A percentile compares a stretch with the other conserved stretches of the same genome.
Conservation (phyloP, 2,888 invertebrate species). For the Trachelus iudaicus region DNA sequence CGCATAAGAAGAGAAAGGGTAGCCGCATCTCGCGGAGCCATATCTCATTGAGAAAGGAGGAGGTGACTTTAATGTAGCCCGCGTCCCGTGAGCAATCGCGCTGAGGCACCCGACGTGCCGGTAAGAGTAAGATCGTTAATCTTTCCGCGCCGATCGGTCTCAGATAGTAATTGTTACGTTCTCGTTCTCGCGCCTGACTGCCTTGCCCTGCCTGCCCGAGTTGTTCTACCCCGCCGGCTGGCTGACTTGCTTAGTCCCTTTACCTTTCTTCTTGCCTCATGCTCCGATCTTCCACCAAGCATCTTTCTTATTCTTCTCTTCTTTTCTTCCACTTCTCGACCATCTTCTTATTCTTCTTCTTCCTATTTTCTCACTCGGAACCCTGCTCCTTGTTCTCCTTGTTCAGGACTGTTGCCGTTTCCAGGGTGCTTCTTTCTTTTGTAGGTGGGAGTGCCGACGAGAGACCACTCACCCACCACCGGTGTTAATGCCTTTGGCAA, state of each 20-base stretch:
- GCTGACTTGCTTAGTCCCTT: background rate
- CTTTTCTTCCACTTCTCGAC: slow-evolving; percentile 21
- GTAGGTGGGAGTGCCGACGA: slow-evolving; percentile 22
- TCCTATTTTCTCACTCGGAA: slow-evolving; percentile 16
- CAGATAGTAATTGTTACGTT: slow-evolving; percentile 66
- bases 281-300: background rate
- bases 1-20: slow-evolving; percentile 31
- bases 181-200: slow-evolving; percentile 61
- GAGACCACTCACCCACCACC: slow-evolving; percentile 39
- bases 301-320: slow-evolving; percentile 8
- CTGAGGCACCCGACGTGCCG: slow-evolving; percentile 57
- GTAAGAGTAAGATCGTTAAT: slow-evolving; percentile 65
- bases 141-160: slow-evolving; percentile 64
- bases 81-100: slow-evolving; percentile 59
- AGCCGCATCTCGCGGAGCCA: slow-evolving; percentile 49
- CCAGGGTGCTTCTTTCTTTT: slow-evolving; percentile 14
- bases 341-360: slow-evolving; percentile 18
- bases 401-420: slow-evolving; percentile 11
- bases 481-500: slow-evolving; percentile 51
- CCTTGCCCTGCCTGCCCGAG: slow-evolving; percentile 22
- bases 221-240: slow-evolving; percentile 16
- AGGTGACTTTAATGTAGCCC: slow-evolving; percentile 65
- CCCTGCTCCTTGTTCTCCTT: slow-evolving; percentile 22
- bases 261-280: slow-evolving; percentile 1
- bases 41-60: slow-evolving; percentile 64